phyloP scores from a whole-genome alignment of 2,113 vertebrate species.

The Suricata suricatta region DNA sequence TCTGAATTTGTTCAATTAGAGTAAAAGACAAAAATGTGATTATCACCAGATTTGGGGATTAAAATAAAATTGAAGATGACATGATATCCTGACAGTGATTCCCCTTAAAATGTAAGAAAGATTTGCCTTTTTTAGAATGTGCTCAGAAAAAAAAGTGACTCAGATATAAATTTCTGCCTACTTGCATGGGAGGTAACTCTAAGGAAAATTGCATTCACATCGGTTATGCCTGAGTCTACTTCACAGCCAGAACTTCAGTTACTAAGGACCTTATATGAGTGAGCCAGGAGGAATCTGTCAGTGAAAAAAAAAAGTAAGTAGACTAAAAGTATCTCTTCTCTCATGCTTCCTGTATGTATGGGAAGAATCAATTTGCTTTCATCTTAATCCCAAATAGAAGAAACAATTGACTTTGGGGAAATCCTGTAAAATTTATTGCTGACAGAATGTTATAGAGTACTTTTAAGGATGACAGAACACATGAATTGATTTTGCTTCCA shows the following conservation, averaged over 20 bases:
- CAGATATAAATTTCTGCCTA: slow-evolving; percentile 63
- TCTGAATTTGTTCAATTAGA: background rate
- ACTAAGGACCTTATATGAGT: slow-evolving; percentile 48
- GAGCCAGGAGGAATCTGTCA: slow-evolving; percentile 63
- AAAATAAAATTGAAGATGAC: background rate
- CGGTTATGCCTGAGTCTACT: slow-evolving; percentile 63
- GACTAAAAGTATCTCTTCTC: slow-evolving; percentile 52
- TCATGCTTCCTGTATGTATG: slow-evolving; percentile 45
- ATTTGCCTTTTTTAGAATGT: background rate
- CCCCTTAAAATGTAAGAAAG: background rate
- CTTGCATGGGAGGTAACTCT: background rate
- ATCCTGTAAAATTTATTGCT: slow-evolving; percentile 77
- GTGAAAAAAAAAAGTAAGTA: background rate
- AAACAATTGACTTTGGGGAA: slow-evolving; percentile 82
- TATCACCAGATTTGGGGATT: slow-evolving; percentile 23
- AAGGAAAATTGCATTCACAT: slow-evolving; percentile 70
- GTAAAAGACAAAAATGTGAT: background rate
- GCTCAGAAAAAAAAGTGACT: background rate
- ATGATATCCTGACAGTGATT: background rate
- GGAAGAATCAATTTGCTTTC: slow-evolving; percentile 79
- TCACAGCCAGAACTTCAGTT: slow-evolving; percentile 76
- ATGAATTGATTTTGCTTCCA: slow-evolving; percentile 84
- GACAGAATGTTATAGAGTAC: slow-evolving; percentile 65
- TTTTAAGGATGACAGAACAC: slow-evolving; percentile 81
- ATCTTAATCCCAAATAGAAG: slow-evolving; percentile 80